Base-by-base conservation (phyloP, 2,113 vertebrate genomes). In the Piaya cayana region DNA sequence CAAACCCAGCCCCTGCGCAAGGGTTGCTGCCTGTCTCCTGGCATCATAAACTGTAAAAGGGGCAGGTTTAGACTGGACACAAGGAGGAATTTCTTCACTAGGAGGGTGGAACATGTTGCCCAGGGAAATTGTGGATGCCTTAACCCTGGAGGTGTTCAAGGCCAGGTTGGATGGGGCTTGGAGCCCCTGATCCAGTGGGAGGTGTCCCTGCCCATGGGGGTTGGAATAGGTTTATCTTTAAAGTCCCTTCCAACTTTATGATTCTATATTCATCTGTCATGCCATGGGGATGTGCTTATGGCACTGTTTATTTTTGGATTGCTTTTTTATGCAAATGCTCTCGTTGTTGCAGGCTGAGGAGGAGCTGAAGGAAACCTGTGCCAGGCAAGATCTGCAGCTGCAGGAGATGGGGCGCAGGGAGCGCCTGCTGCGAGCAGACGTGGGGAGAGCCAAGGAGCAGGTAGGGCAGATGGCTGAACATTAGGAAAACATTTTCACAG, bases 391-490 rank as follows among this genome's bases (percentile, higher is more conserved):
- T 3, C 95, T 93, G 76, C 98, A 98, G 93, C 95, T 98, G 62
- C 97, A 70, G 94, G 98, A 98, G 96, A 95, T 97, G 97, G 96
- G 84, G 53, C 95, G 49, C 95, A 96, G 95, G 93, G 97, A 98
- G 82, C 82, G 34, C 36, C 96, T 97, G 92, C 95, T 97, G 91
- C 79, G 63, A 52, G 85, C 80, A 2, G 96, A 97, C 9, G 8
- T 97, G 94, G 96, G 96, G 47, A 80, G 45, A 69, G 88, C 96
- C 42, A 78, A 83, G 78, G 80, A 92, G 92, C 97, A 98, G 97
- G 97, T 97, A 96, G 88, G 97, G 21, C 29, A 29, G 3, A n/a
- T n/a, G n/a, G 17, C n/a, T n/a, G n/a, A n/a, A n/a, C n/a, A n/a
- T n/a, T n/a, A n/a, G n/a, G n/a, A n/a, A n/a, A n/a, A n/a, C n/a